Evolutionary conservation across 2,888 invertebrate genomes (phyloP).

Genomic region (Cheilosia pagana): DNA sequence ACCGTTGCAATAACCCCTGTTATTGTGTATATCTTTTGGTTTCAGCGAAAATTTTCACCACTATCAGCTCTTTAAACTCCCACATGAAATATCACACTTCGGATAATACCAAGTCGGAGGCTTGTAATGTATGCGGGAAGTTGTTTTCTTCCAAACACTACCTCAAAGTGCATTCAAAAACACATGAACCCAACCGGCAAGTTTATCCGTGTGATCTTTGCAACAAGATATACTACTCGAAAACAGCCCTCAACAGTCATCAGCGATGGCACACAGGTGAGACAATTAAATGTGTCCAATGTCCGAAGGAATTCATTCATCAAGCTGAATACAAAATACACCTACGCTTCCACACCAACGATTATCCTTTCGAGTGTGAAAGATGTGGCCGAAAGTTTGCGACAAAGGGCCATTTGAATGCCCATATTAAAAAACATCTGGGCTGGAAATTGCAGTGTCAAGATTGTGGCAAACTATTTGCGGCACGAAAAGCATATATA

Average conservation of each 20-base stretch:
- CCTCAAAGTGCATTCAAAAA: slow-evolving; percentile 18
- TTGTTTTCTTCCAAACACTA: slow-evolving; percentile 8
- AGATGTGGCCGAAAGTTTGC: slow-evolving; percentile 34
- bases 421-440: slow-evolving; percentile 40
- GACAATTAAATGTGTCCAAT: slow-evolving; percentile 39
- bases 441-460: slow-evolving; percentile 47
- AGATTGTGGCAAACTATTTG: slow-evolving; percentile 39
- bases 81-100: slow-evolving; percentile 41
- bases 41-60: slow-evolving; percentile 49
- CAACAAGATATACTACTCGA: slow-evolving; percentile 72
- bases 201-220: slow-evolving; percentile 65
- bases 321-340: slow-evolving; percentile 43
- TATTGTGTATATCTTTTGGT: slow-evolving; percentile 33
- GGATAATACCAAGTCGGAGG: not conserved
- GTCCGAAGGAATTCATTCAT: slow-evolving; percentile 36
- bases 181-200: slow-evolving; percentile 18
- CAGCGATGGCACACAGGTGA: slow-evolving; percentile 32
- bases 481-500: not conserved
- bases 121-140: slow-evolving; percentile 40
- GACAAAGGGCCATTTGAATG: slow-evolving; percentile 25
- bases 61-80: not conserved
- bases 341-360: slow-evolving; percentile 47
- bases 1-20: not conserved
- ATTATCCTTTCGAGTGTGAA: slow-evolving; percentile 48
- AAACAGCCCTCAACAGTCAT: slow-evolving; percentile 16